Percentiles rank a stretch among this genome's conserved stretches.
These are phyloP conservation scores for Acanthosepion pharaonis DNA, from an alignment of 2,888 invertebrate genomes.

Conservation along the genomic window DNA sequence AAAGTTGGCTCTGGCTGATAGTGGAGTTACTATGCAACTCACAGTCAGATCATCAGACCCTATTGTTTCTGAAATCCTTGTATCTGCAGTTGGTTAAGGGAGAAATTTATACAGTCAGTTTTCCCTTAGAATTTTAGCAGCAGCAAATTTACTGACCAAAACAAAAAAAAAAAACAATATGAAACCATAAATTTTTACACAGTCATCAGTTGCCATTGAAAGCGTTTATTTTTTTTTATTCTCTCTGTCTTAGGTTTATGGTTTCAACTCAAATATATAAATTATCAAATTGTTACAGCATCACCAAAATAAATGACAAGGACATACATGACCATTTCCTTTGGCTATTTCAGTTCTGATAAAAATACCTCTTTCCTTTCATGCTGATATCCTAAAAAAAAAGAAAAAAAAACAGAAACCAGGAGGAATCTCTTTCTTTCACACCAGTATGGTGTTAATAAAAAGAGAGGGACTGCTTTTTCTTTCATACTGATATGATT, in stretches of 20 bases:
- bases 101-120: neutral
- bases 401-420: neutral
- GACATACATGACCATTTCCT: neutral
- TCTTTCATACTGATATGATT: neutral
- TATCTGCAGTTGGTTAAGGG: constrained; percentile 71
- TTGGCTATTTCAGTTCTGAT: neutral
- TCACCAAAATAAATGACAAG: neutral
- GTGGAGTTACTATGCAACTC: constrained; percentile 90
- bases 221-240: neutral
- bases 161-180: neutral
- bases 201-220: too few relatives aligned
- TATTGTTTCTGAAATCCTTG: constrained; percentile 89
- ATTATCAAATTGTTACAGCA: neutral
- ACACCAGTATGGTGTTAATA: too few relatives aligned
- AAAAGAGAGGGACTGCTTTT: neutral
- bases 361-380: neutral
- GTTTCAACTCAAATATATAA: neutral
- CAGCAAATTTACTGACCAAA: neutral
- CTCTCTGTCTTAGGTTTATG: neutral
- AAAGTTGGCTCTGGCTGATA: constrained; percentile 83
- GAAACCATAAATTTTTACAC: neutral
- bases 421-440: too few relatives aligned
- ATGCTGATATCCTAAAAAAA: neutral
- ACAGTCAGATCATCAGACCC: constrained; percentile 90
- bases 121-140: neutral